Evolutionary conservation across 2,888 invertebrate species (phyloP), one percentile per base, ranked within the genome.

Genomic region (Melinaea marsaeus): DNA sequence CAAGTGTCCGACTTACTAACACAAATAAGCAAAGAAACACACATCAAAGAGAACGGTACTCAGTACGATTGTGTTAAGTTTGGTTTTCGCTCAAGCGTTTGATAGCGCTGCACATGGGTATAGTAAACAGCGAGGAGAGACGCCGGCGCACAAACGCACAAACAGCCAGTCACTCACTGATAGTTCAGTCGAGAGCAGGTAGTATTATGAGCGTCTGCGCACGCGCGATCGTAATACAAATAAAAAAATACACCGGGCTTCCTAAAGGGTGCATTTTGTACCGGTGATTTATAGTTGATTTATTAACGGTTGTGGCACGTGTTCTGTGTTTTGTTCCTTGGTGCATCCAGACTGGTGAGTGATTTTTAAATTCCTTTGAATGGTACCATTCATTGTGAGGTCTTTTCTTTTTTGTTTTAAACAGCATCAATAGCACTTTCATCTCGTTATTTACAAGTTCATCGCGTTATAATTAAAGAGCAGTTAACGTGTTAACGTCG

Each of bases 1-100:
- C 88, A 86, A 83, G 80, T 83, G 83, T 82, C 79, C 79, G 83
- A 80, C 80, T 87, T 83, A 88, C 88, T 81, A 87, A 88, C 83
- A 86, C 86, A 86, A 86, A 86, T 85, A 87, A 83, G 79, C 71
- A 65, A 68, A 72, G 63, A 70, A 64, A 58, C 9, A 3, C 2
- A 13, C 2, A 13, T 5, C 64, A 68, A 68, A 7, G 3, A 2
- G 82, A 79, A 76, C 64, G 13, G 4, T 59, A 67, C 72, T 65
- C 62, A 75, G 69, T 0, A 0, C 0, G 0, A 1, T 0, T 0
- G 0, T 0, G 0, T 63, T 79, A 85, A 63, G 71, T 80, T 75
- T 66, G 63, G 71, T 72, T 86, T 69, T 69, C 48, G 72, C 56
- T 56, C n/a, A 73, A 71, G 79, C 80, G 47, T 82, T 80, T 71